Base-by-base conservation (phyloP, 2,888 invertebrate species). In the Odontothrips loti region DNA sequence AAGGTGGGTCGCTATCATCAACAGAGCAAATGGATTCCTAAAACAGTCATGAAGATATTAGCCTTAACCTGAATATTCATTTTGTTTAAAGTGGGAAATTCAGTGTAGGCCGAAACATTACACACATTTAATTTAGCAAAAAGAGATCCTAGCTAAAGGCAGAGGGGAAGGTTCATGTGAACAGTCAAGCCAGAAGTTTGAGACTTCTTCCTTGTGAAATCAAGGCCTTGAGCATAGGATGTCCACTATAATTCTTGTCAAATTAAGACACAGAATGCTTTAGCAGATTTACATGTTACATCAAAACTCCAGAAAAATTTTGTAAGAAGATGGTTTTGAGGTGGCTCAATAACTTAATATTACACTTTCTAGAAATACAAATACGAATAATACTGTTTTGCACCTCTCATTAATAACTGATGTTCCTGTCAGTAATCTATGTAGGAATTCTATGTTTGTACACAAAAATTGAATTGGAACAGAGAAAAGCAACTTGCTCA, bases 141-240 rank as follows among this genome's bases (percentile, higher is more conserved):
- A 75, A 20, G 23, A 75, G 23, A 12, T 75, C 68, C 68, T 75
- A 75, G 23, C 68, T 75, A 75, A 75, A 75, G 68, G 68, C 27
- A 75, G 68, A 75, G 68, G 68, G 23, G 23, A 23, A 27, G 68
- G 27, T 12, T 12, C 23, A 75, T 27, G 34, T 75, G 58, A 58
- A 20, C 17, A 58, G 58, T 75, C 68, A 68, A 23, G 23, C 23
- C 12, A 75, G 23, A n/a, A 12, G 23, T 75, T 12, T 27, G 68
- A 75, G 12, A 75, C 12, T 3, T 23, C 12, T 75, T 75, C n/a
- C n/a, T n/a, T 23, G 23, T 23, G n/a, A 75, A 27, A 12, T 27
- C 23, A 23, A 75, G 27, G 68, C 68, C 23, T 75, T 75, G 68
- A 75, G 68, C 68, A 75, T 75, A 23, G 68, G 27, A 27, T 23